A percentile compares a stretch with the other conserved stretches of the same genome.
phyloP scores from a whole-genome alignment of 2,888 invertebrate genomes.

The Tricholauxania praeusta region DNA sequence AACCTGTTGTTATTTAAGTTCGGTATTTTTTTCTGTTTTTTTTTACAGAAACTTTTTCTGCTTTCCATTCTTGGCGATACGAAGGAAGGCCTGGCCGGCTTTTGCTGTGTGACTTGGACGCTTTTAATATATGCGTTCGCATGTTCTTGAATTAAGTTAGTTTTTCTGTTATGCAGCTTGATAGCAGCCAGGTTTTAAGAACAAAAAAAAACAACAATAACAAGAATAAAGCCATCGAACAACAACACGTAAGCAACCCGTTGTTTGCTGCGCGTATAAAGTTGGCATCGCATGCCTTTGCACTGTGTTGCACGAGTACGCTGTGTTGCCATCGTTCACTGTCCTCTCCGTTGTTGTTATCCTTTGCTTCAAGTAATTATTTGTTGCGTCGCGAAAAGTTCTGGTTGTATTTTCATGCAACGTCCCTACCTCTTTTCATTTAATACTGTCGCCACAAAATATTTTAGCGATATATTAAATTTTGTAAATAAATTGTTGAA shows the following conservation, averaged over 20 bases:
- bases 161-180: slow-evolving; percentile 27
- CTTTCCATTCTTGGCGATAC: background rate
- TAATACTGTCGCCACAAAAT: too few species aligned
- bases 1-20: slow-evolving; percentile 21
- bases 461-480: too few species aligned
- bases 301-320: background rate
- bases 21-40: too few species aligned
- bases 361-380: slow-evolving; percentile 35
- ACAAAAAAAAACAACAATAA: background rate
- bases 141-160: slow-evolving; percentile 40
- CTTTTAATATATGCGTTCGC: slow-evolving; percentile 39
- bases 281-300: background rate
- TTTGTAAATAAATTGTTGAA: too few species aligned
- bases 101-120: background rate
- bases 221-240: background rate
- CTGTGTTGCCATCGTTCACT: slow-evolving; percentile 21
- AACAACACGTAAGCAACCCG: background rate
- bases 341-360: slow-evolving; percentile 29
- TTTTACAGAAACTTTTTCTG: background rate
- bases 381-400: slow-evolving; percentile 24
- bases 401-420: background rate
- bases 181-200: background rate
- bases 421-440: too few species aligned
- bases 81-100: background rate
- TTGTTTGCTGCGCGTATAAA: background rate